Percentiles rank a stretch among this genome's conserved stretches.
Evolutionary conservation across 1,140 invertebrate genomes (phyloP).

Genomic region (Frieseomelitta varia): DNA sequence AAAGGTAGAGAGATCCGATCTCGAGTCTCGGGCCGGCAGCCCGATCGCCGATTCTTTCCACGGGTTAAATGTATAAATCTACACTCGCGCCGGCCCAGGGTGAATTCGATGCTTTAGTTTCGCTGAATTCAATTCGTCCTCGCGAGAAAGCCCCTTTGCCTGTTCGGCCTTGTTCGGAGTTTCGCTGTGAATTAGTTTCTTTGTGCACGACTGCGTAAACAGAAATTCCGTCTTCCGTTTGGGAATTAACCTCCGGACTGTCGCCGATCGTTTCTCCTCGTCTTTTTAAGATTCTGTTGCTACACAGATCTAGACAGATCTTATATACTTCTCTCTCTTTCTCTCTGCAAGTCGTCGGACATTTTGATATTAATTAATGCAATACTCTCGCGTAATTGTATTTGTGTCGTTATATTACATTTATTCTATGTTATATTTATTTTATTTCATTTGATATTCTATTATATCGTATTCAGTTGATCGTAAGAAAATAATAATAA

Average conservation of each 20-base stretch:
- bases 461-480: no score
- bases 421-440: no score
- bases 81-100: background rate
- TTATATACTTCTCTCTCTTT: no score
- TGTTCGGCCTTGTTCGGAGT: background rate
- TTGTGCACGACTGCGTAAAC: conserved; percentile 17
- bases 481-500: no score
- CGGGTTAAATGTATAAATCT: conserved; percentile 19
- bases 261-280: background rate
- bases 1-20: background rate
- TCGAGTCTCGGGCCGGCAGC: background rate
- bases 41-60: background rate
- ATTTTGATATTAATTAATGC: no score
- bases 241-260: background rate
- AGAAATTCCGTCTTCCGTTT: conserved; percentile 3
- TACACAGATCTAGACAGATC: no score
- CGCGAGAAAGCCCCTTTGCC: background rate
- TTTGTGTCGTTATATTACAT: no score
- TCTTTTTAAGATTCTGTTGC: background rate
- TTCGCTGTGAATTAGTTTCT: conserved; percentile 9
- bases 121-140: conserved; percentile 13
- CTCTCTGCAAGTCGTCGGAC: no score
- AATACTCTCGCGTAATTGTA: no score
- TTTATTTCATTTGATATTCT: no score
- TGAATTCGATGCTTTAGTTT: background rate